A percentile compares a stretch with the other conserved stretches of the same genome.
Evolutionary conservation across 2,113 vertebrate genomes (phyloP).

Genomic region (Corythaixoides concolor): DNA sequence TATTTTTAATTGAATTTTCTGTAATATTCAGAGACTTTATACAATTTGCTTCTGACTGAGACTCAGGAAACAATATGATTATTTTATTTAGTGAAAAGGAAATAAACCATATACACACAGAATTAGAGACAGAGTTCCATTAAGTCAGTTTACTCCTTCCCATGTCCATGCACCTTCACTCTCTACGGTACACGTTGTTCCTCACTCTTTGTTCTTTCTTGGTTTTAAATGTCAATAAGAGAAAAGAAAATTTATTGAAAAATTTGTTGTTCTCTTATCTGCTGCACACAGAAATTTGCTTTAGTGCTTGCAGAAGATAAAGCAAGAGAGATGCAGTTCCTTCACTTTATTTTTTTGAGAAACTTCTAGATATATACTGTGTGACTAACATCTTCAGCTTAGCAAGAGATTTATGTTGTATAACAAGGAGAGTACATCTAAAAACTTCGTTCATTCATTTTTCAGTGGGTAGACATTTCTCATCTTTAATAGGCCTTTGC

Average conservation of each 20-base stretch:
- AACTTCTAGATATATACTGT: not conserved
- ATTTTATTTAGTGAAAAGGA: not conserved
- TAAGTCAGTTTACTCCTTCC: not conserved
- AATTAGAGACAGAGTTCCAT: not conserved
- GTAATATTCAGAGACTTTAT: not conserved
- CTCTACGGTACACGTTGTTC: fast-evolving
- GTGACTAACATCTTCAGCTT: not conserved
- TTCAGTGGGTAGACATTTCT: conserved; percentile 9
- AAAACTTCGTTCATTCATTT: conserved; percentile 6
- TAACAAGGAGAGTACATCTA: not conserved
- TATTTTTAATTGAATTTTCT: not conserved
- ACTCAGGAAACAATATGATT: not conserved
- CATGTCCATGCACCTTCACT: not conserved
- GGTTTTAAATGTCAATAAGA: not conserved
- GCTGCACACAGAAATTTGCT: not conserved
- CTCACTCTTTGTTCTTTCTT: not conserved
- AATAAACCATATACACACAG: not conserved
- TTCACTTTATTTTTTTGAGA: not conserved
- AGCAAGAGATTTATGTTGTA: not conserved
- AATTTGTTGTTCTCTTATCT: not conserved
- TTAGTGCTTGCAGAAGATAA: not conserved
- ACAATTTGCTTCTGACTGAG: not conserved
- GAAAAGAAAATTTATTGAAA: not conserved
- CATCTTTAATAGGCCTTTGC: not conserved
- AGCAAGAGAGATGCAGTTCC: not conserved